phyloP scores from a whole-genome alignment of 2,113 vertebrate genomes.

The Sapajus apella region DNA sequence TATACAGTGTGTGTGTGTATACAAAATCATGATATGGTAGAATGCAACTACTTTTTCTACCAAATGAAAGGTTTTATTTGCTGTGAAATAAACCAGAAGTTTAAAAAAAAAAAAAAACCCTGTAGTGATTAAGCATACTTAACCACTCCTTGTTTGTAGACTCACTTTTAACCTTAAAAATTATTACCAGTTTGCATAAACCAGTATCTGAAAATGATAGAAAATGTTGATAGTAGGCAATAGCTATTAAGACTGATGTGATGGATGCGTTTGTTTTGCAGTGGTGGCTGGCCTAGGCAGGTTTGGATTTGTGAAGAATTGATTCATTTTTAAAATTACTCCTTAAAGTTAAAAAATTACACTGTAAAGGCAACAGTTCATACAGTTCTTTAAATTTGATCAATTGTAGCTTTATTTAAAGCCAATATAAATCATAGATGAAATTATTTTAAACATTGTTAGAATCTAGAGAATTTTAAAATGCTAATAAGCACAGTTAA shows the following conservation, averaged over 20 bases:
- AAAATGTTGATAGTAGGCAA: conserved; percentile 68
- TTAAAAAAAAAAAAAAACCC: conserved; percentile 44
- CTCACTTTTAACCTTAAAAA: conserved; percentile 43
- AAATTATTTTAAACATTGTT: conserved; percentile 58
- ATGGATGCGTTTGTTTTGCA: conserved; percentile 46
- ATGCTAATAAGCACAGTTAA: conserved; percentile 56
- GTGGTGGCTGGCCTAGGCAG: conserved; percentile 11
- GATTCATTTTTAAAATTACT: conserved; percentile 54
- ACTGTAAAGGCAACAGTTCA: conserved; percentile 68
- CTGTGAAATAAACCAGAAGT: conserved; percentile 61
- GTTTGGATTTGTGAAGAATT: conserved; percentile 42
- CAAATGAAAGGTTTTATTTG: conserved; percentile 66
- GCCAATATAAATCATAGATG: conserved; percentile 23
- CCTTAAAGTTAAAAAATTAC: conserved; percentile 18
- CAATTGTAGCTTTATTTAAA: conserved; percentile 44
- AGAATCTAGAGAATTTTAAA: conserved; percentile 55
- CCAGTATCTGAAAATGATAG: conserved; percentile 55
- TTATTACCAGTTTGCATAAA: conserved; percentile 79
- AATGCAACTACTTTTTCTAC: conserved; percentile 66
- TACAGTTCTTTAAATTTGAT: conserved; percentile 46
- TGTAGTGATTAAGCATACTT: conserved; percentile 52
- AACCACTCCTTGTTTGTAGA: conserved; percentile 66
- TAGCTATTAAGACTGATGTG: conserved; percentile 30
- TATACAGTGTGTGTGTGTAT: conserved; percentile 63
- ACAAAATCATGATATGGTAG: conserved; percentile 60